phyloP scores from a whole-genome alignment of 2,888 invertebrate genomes.

The Napeogenes sylphis region DNA sequence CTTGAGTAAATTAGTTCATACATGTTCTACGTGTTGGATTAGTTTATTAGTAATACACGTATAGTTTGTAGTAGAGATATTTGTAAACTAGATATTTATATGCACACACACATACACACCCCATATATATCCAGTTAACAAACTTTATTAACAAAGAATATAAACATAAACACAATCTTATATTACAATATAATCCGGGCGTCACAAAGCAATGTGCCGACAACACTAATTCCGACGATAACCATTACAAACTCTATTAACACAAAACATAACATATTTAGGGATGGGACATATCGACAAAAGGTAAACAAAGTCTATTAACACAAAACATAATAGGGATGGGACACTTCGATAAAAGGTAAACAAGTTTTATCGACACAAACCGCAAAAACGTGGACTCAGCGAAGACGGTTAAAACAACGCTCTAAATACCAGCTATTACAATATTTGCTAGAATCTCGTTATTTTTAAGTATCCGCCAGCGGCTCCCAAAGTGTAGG shows the following conservation, averaged over 20 bases:
- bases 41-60: background rate
- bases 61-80: background rate
- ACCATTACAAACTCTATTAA: constrained; percentile 60
- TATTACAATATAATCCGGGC: constrained; percentile 26
- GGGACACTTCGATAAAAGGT: constrained; percentile 56
- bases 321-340: constrained; percentile 55
- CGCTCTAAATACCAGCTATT: constrained; percentile 47
- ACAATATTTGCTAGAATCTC: constrained; percentile 76
- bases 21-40: constrained; percentile 5
- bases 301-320: constrained; percentile 59
- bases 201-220: constrained; percentile 25
- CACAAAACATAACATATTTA: constrained; percentile 46
- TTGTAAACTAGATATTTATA: background rate
- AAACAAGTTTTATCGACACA: constrained; percentile 55
- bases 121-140: constrained; percentile 7
- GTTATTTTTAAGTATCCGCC: constrained; percentile 76
- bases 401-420: constrained; percentile 65
- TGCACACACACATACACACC: background rate
- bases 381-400: constrained; percentile 44
- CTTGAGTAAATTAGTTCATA: constrained; percentile 8
- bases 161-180: constrained; percentile 13
- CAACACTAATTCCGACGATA: constrained; percentile 37
- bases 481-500: constrained; percentile 54
- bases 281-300: constrained; percentile 57
- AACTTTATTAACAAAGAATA: constrained; percentile 29